Conservation (phyloP, 1,140 invertebrate species). For the Musca vetustissima region DNA sequence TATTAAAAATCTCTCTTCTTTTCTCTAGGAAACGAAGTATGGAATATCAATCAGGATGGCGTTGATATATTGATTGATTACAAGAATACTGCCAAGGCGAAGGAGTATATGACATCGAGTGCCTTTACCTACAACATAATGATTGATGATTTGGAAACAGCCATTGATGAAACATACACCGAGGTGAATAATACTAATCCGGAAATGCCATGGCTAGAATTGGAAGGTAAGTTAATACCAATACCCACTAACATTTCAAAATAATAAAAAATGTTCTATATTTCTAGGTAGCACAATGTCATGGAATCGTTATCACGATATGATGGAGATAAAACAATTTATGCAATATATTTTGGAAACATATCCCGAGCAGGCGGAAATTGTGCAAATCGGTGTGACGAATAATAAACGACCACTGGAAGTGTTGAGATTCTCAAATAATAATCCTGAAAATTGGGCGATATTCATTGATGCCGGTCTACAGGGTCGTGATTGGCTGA, state of each 20-base stretch:
- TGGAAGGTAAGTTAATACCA: constrained; percentile 28
- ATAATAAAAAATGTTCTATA: too few relatives aligned
- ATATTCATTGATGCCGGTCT: constrained; percentile 70
- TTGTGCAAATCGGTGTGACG: constrained; percentile 70
- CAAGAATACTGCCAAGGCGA: constrained; percentile 60
- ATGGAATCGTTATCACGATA: constrained; percentile 72
- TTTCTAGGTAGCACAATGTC: constrained; percentile 66
- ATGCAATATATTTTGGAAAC: constrained; percentile 66
- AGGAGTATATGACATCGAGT: constrained; percentile 59
- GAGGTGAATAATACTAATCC: constrained; percentile 61
- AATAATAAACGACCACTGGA: constrained; percentile 71
- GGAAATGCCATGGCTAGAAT: constrained; percentile 44
- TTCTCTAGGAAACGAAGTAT: constrained; percentile 48
- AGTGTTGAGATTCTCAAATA: constrained; percentile 68
- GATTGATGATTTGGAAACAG: constrained; percentile 72
- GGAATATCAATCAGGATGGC: constrained; percentile 53
- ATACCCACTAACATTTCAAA: neutral
- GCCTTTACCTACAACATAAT: constrained; percentile 67
- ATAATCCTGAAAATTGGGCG: constrained; percentile 62
- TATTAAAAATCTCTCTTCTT: neutral
- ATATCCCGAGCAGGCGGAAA: constrained; percentile 64
- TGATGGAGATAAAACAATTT: constrained; percentile 66
- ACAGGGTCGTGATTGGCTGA: constrained; percentile 85
- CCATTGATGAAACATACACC: constrained; percentile 77
- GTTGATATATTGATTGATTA: constrained; percentile 64